phyloP scores from a whole-genome alignment of 1,140 invertebrate species.

The Apis dorsata region DNA sequence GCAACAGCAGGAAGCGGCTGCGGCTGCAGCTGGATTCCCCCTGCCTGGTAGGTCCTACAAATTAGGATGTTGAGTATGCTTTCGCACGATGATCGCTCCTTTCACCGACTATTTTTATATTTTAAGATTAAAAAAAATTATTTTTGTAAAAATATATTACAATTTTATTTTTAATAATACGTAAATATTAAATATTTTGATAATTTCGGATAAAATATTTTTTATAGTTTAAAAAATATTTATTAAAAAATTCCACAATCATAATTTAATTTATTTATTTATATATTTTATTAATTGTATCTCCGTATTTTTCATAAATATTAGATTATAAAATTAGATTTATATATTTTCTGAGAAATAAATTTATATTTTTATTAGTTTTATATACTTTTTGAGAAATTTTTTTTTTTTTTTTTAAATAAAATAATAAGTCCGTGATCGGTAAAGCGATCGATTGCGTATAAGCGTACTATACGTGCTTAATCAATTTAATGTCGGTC shows the following conservation, averaged over 20 bases:
- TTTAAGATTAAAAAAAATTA: neutral
- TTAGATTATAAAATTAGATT: neutral
- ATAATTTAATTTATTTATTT: neutral
- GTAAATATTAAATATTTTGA: neutral
- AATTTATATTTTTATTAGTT: neutral
- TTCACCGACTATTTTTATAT: slow-evolving; percentile 11
- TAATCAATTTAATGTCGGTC: slow-evolving; percentile 27
- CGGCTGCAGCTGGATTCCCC: slow-evolving; percentile 82
- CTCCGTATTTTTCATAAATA: neutral
- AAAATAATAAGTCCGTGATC: neutral
- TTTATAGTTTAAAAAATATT: neutral
- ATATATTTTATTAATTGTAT: neutral
- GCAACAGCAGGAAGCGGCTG: slow-evolving; percentile 80
- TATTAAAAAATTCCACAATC: no score
- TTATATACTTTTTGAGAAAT: neutral
- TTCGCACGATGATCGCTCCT: slow-evolving; percentile 40
- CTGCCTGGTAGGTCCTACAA: slow-evolving; percentile 81
- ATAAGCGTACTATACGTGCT: slow-evolving; percentile 44
- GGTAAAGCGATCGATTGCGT: slow-evolving; percentile 37
- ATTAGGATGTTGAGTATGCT: slow-evolving; percentile 68
- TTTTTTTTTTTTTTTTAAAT: neutral
- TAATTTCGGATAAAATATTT: neutral
- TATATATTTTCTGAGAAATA: no score
- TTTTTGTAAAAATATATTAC: neutral
- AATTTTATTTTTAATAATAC: neutral